Evolutionary conservation across 2,113 vertebrate genomes (phyloP), one percentile per base, ranked within the genome.

Genomic region (Salvelinus namaycush): DNA sequence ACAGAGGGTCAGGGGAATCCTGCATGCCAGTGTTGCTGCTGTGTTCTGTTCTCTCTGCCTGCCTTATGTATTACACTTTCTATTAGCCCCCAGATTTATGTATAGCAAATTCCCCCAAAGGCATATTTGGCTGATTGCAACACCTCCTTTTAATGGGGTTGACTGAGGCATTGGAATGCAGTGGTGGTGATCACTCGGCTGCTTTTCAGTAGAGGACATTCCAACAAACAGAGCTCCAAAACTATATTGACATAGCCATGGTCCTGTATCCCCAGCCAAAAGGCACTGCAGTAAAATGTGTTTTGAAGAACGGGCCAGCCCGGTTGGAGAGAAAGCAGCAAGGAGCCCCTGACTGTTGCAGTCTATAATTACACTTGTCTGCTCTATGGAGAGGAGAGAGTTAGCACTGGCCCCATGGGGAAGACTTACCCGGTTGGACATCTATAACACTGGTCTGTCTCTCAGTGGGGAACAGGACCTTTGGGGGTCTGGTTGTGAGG

Each of bases 401-500:
- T 27, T 1, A 76, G 49, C 64, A 31, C 68, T 77, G 27, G 75
- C 5, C 13, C 54, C 4, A 24, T 26, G 18, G 48, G 68, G 29
- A 29, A 60, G 72, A 74, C 97, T 97, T 95, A 99, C 96, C 97
- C 91, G 97, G 94, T 78, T 97, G 97, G 94, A 96, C 94, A 89
- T 98, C 96, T 90, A 98, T 95, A 90, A 94, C 87, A 74, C 91
- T 96, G 83, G 95, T 94, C 78, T 96, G 96, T 89, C 95, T 96
- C 93, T 97, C 95, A 69, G 94, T 88, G 20, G 97, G 97, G 72
- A 96, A 96, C 83, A 97, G 93, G 68, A 97, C 96, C 90, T 96
- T 97, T 59, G 97, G 97, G 91, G 96, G 96, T 86, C 96, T 97
- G 84, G 95, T 94, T 76, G 97, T 98, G 90, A 97, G 93, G 78